Evolutionary conservation across 1,140 invertebrate genomes (phyloP).

Genomic region (Oreohelix idahoensis): DNA sequence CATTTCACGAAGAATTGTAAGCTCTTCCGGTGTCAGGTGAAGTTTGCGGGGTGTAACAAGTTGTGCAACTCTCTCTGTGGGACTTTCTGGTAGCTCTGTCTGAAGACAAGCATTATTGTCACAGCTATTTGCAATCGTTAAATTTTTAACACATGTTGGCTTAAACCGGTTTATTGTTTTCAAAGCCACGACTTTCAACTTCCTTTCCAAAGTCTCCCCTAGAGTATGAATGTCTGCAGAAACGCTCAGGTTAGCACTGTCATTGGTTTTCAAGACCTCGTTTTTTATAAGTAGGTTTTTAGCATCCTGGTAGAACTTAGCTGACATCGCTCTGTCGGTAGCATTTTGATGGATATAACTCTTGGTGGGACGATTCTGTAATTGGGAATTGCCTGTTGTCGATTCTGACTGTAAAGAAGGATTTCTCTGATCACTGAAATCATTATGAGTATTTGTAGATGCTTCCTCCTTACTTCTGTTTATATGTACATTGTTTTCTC

Average conservation of each 20-base stretch:
- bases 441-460: no score
- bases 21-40: neutral
- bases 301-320: no score
- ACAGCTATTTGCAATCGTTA: neutral
- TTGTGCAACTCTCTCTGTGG: neutral
- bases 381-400: no score
- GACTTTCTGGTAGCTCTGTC: constrained; percentile 5
- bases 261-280: no score
- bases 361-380: no score
- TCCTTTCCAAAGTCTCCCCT: neutral
- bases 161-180: neutral
- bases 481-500: no score
- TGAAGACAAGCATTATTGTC: constrained; percentile 16
- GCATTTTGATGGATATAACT: no score
- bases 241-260: no score
- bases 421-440: no score
- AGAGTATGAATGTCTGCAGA: neutral
- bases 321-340: no score
- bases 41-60: neutral
- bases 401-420: no score
- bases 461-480: neutral
- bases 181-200: neutral
- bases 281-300: no score
- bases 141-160: neutral
- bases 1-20: neutral